Evolutionary conservation across 2,113 vertebrate species (phyloP).

Genomic region (Melanerpes formicivorus): DNA sequence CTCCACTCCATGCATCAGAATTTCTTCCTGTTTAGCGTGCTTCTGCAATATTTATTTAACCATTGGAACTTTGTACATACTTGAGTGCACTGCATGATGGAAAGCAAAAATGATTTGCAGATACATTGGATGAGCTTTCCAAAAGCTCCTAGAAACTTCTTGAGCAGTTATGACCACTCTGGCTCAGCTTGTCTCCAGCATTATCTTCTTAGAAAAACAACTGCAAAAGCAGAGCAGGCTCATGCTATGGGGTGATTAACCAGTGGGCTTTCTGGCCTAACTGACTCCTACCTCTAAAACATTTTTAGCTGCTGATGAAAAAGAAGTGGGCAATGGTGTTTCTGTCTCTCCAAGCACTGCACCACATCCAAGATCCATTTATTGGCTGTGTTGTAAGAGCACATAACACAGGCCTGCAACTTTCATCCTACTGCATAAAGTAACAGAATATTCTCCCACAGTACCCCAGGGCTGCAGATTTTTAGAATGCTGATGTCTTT

Average conservation of each 20-base stretch:
- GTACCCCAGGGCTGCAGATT: not conserved
- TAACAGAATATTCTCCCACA: not conserved
- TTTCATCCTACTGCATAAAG: not conserved
- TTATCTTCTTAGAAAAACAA: not conserved
- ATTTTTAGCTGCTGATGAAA: not conserved
- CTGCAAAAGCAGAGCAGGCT: not conserved
- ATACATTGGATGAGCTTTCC: not conserved
- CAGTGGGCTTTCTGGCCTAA: rapidly evolving
- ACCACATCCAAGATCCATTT: not conserved
- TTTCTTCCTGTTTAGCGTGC: not conserved
- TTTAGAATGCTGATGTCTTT: not conserved
- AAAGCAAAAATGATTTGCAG: not conserved
- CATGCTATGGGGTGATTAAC: not conserved
- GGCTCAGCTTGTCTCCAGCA: not conserved
- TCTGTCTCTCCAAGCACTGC: not conserved
- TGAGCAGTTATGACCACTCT: not conserved
- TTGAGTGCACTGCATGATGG: rapidly evolving
- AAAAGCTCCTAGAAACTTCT: not conserved
- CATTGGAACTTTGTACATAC: not conserved
- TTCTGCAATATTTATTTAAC: not conserved
- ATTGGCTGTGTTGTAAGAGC: not conserved
- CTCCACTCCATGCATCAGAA: not conserved
- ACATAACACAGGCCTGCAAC: not conserved
- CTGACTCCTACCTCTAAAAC: not conserved
- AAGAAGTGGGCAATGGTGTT: not conserved